These are phyloP conservation scores for Acrobasis repandana DNA, from an alignment of 2,888 invertebrate genomes.

Conservation along the genomic window DNA sequence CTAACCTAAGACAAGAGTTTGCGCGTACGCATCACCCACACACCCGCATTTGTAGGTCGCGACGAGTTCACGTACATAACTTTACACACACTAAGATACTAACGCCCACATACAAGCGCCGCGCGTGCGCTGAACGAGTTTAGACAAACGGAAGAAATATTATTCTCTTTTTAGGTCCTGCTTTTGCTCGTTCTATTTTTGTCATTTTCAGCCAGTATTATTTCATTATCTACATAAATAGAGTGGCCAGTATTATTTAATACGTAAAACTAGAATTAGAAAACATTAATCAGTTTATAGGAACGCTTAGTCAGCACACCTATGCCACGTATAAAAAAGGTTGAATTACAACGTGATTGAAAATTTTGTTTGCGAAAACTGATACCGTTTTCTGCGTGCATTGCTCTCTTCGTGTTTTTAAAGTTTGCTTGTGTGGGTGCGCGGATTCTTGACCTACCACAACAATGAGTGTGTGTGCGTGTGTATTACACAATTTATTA, in stretches of 20 bases:
- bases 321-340: conserved; percentile 2
- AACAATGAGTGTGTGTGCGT: conserved; percentile 42
- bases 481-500: conserved; percentile 28
- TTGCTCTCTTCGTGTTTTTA: conserved; percentile 56
- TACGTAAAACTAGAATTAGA: background rate
- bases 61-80: conserved; percentile 41
- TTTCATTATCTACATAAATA: conserved; percentile 10
- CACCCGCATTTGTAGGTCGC: conserved; percentile 56
- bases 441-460: conserved; percentile 55
- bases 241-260: conserved; percentile 17
- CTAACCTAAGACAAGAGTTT: conserved; percentile 82
- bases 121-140: conserved; percentile 80
- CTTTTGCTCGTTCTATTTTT: conserved; percentile 60
- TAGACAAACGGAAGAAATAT: conserved; percentile 82
- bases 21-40: conserved; percentile 67
- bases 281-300: background rate
- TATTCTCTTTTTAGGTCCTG: conserved; percentile 77
- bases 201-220: conserved; percentile 31
- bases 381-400: conserved; percentile 60
- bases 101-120: conserved; percentile 55
- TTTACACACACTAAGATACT: conserved; percentile 44
- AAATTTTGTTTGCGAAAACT: conserved; percentile 59
- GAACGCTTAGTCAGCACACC: background rate
- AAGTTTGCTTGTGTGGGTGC: conserved; percentile 42
- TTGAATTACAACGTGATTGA: conserved; percentile 23